phyloP scores from a whole-genome alignment of 2,888 invertebrate genomes.

The Cryptosula pallasiana region DNA sequence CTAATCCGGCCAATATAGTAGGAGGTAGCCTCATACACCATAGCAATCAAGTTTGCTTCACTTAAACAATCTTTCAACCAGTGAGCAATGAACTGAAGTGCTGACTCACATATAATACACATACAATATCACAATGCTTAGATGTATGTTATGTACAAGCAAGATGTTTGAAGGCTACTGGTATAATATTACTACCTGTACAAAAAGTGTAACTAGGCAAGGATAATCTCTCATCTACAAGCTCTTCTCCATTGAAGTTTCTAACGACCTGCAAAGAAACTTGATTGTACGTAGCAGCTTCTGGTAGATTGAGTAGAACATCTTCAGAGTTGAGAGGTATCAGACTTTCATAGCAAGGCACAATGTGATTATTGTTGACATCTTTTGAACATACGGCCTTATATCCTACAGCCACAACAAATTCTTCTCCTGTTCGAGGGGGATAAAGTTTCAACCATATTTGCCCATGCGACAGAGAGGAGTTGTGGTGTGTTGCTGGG shows the following conservation, averaged over 20 bases:
- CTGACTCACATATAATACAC: too few relatives aligned
- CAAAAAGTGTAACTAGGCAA: too few relatives aligned
- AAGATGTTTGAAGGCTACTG: too few relatives aligned
- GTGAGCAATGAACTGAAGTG: too few relatives aligned
- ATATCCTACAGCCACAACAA: background rate
- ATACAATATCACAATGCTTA: too few relatives aligned
- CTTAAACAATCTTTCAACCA: too few relatives aligned
- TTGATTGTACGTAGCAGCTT: background rate
- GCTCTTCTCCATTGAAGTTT: background rate
- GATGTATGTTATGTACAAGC: too few relatives aligned
- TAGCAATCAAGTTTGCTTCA: too few relatives aligned
- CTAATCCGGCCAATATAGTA: too few relatives aligned
- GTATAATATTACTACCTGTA: too few relatives aligned
- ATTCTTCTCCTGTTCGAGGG: background rate
- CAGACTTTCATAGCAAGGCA: background rate
- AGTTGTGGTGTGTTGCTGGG: background rate
- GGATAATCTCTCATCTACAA: too few relatives aligned
- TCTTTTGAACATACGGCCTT: background rate
- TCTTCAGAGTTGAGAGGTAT: background rate
- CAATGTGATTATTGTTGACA: background rate
- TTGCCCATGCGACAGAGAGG: background rate
- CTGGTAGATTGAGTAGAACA: background rate
- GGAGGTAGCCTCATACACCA: too few relatives aligned
- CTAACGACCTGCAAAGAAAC: background rate
- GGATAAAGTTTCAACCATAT: background rate